Base-by-base conservation (phyloP, 2,113 vertebrate genomes). In the Lagopus leucura region DNA sequence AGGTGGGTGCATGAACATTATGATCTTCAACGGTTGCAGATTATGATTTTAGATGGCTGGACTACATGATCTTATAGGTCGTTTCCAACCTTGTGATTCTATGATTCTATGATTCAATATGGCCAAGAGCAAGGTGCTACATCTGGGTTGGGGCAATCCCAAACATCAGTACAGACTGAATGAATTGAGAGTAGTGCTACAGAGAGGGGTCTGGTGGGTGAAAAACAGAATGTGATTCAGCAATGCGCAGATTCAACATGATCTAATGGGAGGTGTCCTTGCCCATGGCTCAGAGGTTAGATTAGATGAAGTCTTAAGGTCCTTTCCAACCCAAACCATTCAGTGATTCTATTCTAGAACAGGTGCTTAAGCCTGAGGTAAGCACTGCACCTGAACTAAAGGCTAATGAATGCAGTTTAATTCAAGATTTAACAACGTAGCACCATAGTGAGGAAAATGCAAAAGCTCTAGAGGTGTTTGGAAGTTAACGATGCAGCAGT, bases 401-500 rank as follows among this genome's bases (percentile, higher is more conserved):
- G 63, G 58, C 38, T 85, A 69, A 82, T 17, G 24, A 69, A 82
- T 17, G 24, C 24, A 80, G 30, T 13, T 63, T 61, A 43, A 88
- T 78, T 90, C 58, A 58, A 69, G 74, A 36, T 73, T 82, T 82
- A 69, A 73, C 34, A 92, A 60, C 7, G 52, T 69, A 93, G 36
- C 19, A 89, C 64, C 5, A 32, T 69, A 93, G 40, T 19, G 57
- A 82, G 57, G 66, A 54, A 91, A 86, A 90, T 36, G 21, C 77
- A 81, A 92, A 73, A 92, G 54, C 74, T 94, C 63, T 72, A 43
- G 92, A 94, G 42, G 78, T 93, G 92, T 84, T 89, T 88, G 77
- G 77, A 84, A 94, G 79, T 82, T 93, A 93, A 89, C 84, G 80
- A 92, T 28, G 83, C 88, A 89, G 54, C 36, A 17, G 20, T 25